phyloP scores from a whole-genome alignment of 1,140 invertebrate species.

The Tetraneura akinire region DNA sequence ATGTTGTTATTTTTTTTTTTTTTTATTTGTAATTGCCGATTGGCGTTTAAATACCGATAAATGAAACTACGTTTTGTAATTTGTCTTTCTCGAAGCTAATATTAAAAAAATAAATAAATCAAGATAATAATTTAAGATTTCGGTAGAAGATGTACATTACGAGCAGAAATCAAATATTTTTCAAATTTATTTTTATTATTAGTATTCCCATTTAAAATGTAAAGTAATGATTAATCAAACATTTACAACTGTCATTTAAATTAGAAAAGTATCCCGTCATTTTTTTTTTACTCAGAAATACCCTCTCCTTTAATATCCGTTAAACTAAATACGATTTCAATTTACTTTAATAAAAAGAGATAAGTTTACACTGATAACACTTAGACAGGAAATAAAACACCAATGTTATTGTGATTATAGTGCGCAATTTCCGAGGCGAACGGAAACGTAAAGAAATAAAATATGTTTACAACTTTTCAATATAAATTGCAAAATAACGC shows the following conservation, averaged over 20 bases:
- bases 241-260: conserved; percentile 17
- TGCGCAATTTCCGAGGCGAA: background rate
- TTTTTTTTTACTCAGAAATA: background rate
- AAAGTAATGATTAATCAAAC: conserved; percentile 4
- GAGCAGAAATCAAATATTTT: background rate
- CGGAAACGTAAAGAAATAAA: conserved; percentile 32
- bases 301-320: conserved; percentile 1
- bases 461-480: conserved; percentile 21
- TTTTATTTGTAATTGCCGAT: too few species aligned
- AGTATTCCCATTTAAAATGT: background rate
- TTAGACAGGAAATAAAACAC: conserved; percentile 16
- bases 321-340: background rate
- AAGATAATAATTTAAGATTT: too few species aligned
- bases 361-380: conserved; percentile 16
- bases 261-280: background rate
- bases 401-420: background rate
- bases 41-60: too few species aligned
- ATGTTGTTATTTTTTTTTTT: too few species aligned
- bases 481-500: background rate
- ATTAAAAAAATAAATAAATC: too few species aligned
- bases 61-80: too few species aligned
- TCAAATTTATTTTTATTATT: background rate
- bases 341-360: background rate
- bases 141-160: too few species aligned
- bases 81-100: too few species aligned